phyloP scores from a whole-genome alignment of 2,888 invertebrate genomes.

The Catonia carolina region DNA sequence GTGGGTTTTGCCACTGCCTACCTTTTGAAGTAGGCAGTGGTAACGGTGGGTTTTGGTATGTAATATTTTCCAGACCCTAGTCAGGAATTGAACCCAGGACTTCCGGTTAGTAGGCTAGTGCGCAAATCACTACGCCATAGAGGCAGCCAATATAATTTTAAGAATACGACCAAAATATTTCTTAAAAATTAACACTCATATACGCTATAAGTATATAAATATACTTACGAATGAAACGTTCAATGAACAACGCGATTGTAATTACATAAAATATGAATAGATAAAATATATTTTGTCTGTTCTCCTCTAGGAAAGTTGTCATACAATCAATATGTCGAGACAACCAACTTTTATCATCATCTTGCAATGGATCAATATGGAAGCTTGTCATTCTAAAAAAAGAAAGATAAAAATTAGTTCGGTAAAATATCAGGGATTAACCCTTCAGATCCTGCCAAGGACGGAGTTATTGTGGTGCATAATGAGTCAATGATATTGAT shows the following conservation, averaged over 20 bases:
- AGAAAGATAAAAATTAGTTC: slow-evolving; percentile 6
- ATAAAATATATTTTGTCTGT: slow-evolving; percentile 92
- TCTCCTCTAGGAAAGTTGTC: slow-evolving; percentile 89
- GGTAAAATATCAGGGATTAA: too few species aligned
- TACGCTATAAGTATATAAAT: not conserved
- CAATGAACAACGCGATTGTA: slow-evolving; percentile 87
- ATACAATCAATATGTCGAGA: slow-evolving; percentile 77
- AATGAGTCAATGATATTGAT: too few species aligned
- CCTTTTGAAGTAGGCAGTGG: too few species aligned
- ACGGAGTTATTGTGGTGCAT: too few species aligned
- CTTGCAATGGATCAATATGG: slow-evolving; percentile 73
- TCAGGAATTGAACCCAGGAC: too few species aligned
- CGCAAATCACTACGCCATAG: too few species aligned
- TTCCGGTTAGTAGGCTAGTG: too few species aligned
- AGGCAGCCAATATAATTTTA: too few species aligned
- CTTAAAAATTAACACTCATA: not conserved
- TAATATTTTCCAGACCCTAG: too few species aligned
- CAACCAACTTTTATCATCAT: slow-evolving; percentile 58
- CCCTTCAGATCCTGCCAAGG: too few species aligned
- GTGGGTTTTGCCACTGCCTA: too few species aligned
- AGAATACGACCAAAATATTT: not conserved
- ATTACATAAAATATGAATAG: slow-evolving; percentile 91
- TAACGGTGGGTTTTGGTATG: too few species aligned
- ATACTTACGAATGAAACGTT: slow-evolving; percentile 80
- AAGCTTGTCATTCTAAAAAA: slow-evolving; percentile 82